Percentiles rank a stretch among this genome's conserved stretches.
Evolutionary conservation across 2,113 vertebrate species (phyloP).

Genomic region (Callopanchax toddi): DNA sequence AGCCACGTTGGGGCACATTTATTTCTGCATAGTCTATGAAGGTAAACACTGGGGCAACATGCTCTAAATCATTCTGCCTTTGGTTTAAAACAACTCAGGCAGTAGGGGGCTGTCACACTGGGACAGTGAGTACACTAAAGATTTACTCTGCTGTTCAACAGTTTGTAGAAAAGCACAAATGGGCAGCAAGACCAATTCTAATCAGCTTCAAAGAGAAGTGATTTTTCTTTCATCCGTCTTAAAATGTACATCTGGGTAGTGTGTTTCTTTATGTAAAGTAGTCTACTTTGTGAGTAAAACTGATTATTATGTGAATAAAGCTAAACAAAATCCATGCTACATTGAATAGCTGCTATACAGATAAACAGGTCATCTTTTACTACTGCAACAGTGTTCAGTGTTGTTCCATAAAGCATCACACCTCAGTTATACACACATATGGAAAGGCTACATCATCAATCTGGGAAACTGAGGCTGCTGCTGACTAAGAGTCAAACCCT

Average conservation of each 20-base stretch:
- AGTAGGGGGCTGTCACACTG: conserved; percentile 44
- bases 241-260: conserved; percentile 15
- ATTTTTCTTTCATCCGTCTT: conserved; percentile 28
- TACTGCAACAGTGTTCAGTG: conserved; percentile 2
- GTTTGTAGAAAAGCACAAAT: conserved; percentile 29
- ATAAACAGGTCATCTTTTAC: conserved; percentile 8
- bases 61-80: conserved; percentile 67
- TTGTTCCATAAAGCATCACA: conserved; percentile 6
- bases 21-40: conserved; percentile 52
- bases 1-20: conserved; percentile 42
- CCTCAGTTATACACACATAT: conserved; percentile 20
- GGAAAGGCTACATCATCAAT: conserved; percentile 31
- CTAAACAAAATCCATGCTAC: conserved; percentile 25
- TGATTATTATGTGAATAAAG: conserved; percentile 7
- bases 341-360: conserved; percentile 5
- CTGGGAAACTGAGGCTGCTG: conserved; percentile 16
- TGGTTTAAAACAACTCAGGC: conserved; percentile 44
- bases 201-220: conserved; percentile 18
- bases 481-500: not conserved
- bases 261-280: conserved; percentile 4
- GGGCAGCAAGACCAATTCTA: conserved; percentile 16
- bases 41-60: conserved; percentile 68
- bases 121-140: conserved; percentile 19
- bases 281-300: not conserved
- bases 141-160: conserved; percentile 61